phyloP scores from a whole-genome alignment of 2,888 invertebrate species.

The Drosophila setosimentum region DNA sequence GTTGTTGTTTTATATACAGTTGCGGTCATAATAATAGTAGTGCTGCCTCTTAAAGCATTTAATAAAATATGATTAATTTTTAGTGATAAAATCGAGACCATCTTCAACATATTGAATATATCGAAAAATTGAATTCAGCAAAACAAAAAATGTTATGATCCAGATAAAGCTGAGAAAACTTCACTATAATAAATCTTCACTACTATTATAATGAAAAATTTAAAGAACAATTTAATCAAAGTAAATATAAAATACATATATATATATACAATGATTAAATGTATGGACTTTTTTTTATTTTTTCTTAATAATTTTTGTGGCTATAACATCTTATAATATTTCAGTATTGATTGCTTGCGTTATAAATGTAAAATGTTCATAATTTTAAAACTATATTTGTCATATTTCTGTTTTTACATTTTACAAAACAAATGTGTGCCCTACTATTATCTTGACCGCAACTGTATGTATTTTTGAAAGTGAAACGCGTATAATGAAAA shows the following conservation, averaged over 20 bases:
- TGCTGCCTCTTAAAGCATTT: neutral
- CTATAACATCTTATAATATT: neutral
- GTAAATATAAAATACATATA: neutral
- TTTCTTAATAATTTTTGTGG: too few species aligned
- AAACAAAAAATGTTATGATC: neutral
- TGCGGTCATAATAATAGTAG: neutral
- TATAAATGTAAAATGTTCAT: neutral
- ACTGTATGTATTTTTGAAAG: slow-evolving; percentile 12
- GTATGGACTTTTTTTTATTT: too few species aligned
- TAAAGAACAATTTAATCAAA: neutral
- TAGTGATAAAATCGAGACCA: neutral
- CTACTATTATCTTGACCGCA: neutral
- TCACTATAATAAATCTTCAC: neutral
- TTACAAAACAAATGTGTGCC: neutral
- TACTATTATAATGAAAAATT: neutral
- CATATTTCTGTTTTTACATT: too few species aligned
- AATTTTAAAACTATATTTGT: neutral
- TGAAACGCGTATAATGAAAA: slow-evolving; percentile 34
- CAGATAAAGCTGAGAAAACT: neutral
- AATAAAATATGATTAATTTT: neutral
- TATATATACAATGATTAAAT: too few species aligned
- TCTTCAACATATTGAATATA: neutral
- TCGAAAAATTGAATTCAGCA: neutral
- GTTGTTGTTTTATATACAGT: neutral
- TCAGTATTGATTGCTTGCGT: neutral